These are phyloP conservation scores for Toxotes lorentzi DNA, from an alignment of 2,797 vertebrate species.

Conservation along the genomic window DNA sequence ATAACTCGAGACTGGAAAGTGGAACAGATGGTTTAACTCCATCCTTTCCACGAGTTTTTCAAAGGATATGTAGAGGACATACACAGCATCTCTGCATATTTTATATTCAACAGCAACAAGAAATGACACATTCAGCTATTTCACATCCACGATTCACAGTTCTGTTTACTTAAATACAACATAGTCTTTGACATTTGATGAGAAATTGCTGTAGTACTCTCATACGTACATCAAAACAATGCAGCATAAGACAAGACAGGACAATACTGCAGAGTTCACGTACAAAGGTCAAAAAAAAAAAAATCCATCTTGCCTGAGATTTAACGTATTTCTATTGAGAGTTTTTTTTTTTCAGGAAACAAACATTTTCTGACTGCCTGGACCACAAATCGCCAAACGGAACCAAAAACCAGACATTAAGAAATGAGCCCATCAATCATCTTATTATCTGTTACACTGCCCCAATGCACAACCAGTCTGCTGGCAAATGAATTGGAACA, in stretches of 20 bases:
- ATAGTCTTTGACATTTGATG: neutral
- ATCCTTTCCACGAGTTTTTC: neutral
- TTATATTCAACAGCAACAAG: neutral
- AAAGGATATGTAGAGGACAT: neutral
- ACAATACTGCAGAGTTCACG: neutral
- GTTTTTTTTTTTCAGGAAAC: neutral
- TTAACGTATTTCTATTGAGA: neutral
- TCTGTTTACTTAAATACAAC: no score
- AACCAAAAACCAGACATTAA: conserved; percentile 21
- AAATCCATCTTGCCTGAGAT: neutral
- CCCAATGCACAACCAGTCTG: conserved; percentile 23
- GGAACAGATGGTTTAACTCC: conserved; percentile 47
- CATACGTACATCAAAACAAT: no score
- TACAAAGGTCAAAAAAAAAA: neutral
- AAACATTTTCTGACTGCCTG: conserved; percentile 33
- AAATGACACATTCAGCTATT: neutral
- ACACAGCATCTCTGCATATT: neutral
- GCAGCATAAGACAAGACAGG: neutral
- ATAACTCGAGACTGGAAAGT: conserved; percentile 52
- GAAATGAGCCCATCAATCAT: conserved; percentile 48
- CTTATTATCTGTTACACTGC: conserved; percentile 33
- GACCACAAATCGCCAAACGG: conserved; percentile 18
- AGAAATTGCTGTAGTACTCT: neutral
- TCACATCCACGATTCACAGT: neutral
- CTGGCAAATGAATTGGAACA: conserved; percentile 42